These are phyloP conservation scores for Mesocricetus auratus DNA, from an alignment of 2,113 vertebrate species.

Conservation along the genomic window DNA sequence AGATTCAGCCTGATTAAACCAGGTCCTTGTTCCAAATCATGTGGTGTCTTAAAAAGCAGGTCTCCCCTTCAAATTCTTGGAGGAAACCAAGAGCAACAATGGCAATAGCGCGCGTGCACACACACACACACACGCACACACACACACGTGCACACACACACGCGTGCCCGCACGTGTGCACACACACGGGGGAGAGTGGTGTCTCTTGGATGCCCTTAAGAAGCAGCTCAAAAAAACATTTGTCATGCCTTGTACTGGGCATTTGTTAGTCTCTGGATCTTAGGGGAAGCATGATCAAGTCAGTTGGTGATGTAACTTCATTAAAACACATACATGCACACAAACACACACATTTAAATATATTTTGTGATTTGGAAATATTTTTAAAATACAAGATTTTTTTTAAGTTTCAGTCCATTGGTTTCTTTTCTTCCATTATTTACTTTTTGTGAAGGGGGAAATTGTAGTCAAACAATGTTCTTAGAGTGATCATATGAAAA, in stretches of 20 bases:
- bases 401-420: neutral
- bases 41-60: neutral
- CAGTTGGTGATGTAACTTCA: neutral
- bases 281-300: neutral
- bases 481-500: conserved; percentile 55
- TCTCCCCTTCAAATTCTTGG: neutral
- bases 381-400: neutral
- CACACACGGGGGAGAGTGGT: neutral
- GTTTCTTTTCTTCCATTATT: neutral
- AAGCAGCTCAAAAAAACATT: neutral
- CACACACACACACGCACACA: no score
- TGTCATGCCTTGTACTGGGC: neutral
- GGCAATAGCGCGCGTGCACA: neutral
- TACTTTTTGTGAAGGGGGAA: no score
- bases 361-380: neutral
- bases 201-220: neutral
- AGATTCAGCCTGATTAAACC: neutral
- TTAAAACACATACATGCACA: neutral
- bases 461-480: neutral
- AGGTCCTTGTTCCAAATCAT: neutral
- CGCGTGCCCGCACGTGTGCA: no score
- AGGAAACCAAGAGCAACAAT: neutral
- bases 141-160: neutral
- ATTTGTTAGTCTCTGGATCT: neutral
- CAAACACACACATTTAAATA: neutral